These are phyloP conservation scores for Xenopus tropicalis DNA, from an alignment of 2,113 vertebrate species.

Conservation along the genomic window UCB_Xtro_10.0 CM004447.2:82099501-82100000, in stretches of 20 bases:
- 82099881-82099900: slow-evolving; percentile 41
- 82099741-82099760: slow-evolving; percentile 36
- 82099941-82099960: not conserved
- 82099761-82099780: slow-evolving; percentile 29
- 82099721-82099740: slow-evolving; percentile 26
- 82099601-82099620: not conserved
- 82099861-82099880: slow-evolving; percentile 43
- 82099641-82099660: not conserved
- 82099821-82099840: slow-evolving; percentile 37
- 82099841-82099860: slow-evolving; percentile 25
- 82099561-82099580: too few species aligned
- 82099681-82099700: slow-evolving; percentile 14
- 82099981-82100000: slow-evolving; percentile 1
- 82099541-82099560: too few species aligned
- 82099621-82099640: not conserved
- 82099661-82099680: slow-evolving; percentile 17
- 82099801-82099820: slow-evolving; percentile 44
- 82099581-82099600: too few species aligned
- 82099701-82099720: slow-evolving; percentile 7
- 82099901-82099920: slow-evolving; percentile 36
- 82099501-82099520: too few species aligned
- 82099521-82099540: too few species aligned
- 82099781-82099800: slow-evolving; percentile 42
- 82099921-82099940: slow-evolving; percentile 19
- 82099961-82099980: slow-evolving; percentile 19